phyloP scores from a whole-genome alignment of 2,888 invertebrate genomes.

The Agonopterix alstromeriana region DNA sequence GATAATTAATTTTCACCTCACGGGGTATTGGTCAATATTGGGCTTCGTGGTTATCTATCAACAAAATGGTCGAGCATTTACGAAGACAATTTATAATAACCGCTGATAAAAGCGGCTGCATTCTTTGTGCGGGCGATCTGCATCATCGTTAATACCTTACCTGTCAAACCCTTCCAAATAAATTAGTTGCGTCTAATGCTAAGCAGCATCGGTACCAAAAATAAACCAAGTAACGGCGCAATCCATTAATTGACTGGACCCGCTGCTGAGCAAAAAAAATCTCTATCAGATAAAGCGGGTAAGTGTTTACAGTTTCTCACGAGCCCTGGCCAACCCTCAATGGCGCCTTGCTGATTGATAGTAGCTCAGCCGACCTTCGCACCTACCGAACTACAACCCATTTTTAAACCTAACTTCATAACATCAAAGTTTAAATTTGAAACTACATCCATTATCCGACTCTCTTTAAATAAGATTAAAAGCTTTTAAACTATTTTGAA shows the following conservation, averaged over 20 bases:
- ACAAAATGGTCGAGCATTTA: constrained; percentile 13
- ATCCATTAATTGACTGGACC: constrained; percentile 74
- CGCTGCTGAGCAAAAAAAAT: constrained; percentile 67
- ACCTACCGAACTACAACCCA: constrained; percentile 30
- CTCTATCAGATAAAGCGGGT: constrained; percentile 70
- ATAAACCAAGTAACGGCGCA: constrained; percentile 71
- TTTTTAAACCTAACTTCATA: constrained; percentile 22
- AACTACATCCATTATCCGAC: constrained; percentile 12
- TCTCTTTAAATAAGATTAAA: constrained; percentile 23
- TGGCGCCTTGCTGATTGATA: constrained; percentile 76
- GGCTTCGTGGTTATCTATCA: constrained; percentile 15
- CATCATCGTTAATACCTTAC: constrained; percentile 48
- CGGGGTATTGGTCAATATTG: constrained; percentile 15
- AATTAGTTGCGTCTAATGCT: constrained; percentile 61
- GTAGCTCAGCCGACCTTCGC: constrained; percentile 61
- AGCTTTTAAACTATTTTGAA: constrained; percentile 17
- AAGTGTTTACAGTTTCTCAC: constrained; percentile 77
- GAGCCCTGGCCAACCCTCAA: constrained; percentile 71
- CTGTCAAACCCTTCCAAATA: constrained; percentile 66
- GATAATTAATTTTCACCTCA: constrained; percentile 24
- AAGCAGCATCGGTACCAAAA: constrained; percentile 58
- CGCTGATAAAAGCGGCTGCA: constrained; percentile 36
- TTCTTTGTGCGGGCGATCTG: constrained; percentile 38
- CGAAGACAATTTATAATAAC: constrained; percentile 29
- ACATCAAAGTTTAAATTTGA: constrained; percentile 19